phyloP scores from a whole-genome alignment of 2,113 vertebrate genomes.

The Grantiella picta region DNA sequence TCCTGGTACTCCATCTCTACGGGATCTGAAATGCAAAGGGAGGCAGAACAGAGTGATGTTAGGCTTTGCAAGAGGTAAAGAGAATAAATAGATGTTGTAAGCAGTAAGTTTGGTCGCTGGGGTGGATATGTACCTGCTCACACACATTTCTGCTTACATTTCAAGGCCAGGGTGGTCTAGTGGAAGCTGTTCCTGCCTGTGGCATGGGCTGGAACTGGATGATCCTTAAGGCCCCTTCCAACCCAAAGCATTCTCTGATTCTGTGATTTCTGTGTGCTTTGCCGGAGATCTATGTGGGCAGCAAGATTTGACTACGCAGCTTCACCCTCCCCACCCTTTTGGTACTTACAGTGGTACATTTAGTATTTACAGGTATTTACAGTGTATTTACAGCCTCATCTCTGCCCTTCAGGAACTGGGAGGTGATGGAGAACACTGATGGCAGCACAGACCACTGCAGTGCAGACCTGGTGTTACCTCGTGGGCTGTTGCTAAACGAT shows the following conservation, averaged over 20 bases:
- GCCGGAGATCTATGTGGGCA: background rate
- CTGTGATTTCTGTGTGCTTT: background rate
- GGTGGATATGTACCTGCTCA: background rate
- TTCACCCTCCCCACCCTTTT: background rate
- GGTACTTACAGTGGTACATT: background rate
- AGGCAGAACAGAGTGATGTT: background rate
- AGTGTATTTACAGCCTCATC: background rate
- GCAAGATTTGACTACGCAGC: background rate
- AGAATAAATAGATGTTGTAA: background rate
- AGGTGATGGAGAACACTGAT: background rate
- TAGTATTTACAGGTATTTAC: background rate
- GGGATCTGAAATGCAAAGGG: conserved; percentile 76
- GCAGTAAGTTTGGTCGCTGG: background rate
- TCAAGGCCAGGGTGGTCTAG: background rate
- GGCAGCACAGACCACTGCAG: background rate
- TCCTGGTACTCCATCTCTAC: conserved; percentile 95
- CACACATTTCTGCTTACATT: background rate
- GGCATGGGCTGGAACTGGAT: background rate
- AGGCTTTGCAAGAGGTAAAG: background rate
- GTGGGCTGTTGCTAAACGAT: fast-evolving
- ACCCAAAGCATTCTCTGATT: background rate
- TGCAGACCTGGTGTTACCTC: background rate
- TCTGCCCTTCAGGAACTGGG: background rate
- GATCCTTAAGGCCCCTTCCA: background rate
- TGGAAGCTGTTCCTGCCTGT: background rate